Evolutionary conservation across 2,888 invertebrate species (phyloP).

Genomic region (Linnaemya tessellans): DNA sequence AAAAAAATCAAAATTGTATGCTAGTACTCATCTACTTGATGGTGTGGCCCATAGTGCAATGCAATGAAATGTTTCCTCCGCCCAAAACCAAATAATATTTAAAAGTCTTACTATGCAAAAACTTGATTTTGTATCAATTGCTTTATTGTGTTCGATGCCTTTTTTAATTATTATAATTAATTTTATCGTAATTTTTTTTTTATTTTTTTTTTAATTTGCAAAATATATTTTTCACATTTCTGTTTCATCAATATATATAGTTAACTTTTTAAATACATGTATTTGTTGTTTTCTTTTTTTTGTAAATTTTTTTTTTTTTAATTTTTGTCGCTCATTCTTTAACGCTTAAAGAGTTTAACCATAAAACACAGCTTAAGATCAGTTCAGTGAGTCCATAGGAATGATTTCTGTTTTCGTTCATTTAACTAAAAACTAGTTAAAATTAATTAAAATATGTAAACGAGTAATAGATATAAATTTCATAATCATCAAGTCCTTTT

Average conservation of each 20-base stretch:
- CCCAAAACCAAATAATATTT: not conserved
- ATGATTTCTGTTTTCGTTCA: not conserved
- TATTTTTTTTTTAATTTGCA: conserved; percentile 64
- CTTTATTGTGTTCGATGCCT: conserved; percentile 71
- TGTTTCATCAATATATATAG: conserved; percentile 14
- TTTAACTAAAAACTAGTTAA: conserved; percentile 42
- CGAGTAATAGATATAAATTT: conserved; percentile 19
- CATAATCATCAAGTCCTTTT: conserved; percentile 47
- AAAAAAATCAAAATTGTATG: no score
- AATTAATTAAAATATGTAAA: conserved; percentile 36
- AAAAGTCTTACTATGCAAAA: not conserved
- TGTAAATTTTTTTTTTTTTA: conserved; percentile 41
- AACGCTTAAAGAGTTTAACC: conserved; percentile 49
- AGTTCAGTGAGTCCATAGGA: conserved; percentile 42
- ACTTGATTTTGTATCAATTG: conserved; percentile 80
- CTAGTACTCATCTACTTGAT: no score
- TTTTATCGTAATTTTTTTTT: conserved; percentile 55
- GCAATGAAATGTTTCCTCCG: no score
- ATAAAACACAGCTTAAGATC: conserved; percentile 56
- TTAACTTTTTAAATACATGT: conserved; percentile 40
- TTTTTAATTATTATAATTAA: not conserved
- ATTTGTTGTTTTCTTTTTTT: conserved; percentile 17
- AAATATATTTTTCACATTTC: conserved; percentile 62
- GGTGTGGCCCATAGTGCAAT: no score
- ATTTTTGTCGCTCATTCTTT: conserved; percentile 38